Evolutionary conservation across 2,888 invertebrate genomes (phyloP).

Genomic region (Pristionchus japonicus): DNA sequence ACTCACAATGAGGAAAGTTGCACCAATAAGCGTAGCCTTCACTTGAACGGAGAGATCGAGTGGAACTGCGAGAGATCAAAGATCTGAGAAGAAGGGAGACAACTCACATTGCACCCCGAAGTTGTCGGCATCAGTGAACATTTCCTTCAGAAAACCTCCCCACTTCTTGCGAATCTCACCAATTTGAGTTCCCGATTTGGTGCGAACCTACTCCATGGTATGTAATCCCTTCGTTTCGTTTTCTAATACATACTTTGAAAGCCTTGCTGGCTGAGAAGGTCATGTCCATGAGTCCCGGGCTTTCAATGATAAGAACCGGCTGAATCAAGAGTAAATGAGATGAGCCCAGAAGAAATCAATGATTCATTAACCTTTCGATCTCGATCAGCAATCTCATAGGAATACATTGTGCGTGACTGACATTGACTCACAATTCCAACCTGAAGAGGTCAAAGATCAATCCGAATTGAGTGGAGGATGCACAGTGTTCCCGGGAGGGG

Average conservation of each 20-base stretch:
- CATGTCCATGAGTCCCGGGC: neutral
- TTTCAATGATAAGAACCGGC: neutral
- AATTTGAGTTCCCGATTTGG: slow-evolving; percentile 46
- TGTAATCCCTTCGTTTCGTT: no score
- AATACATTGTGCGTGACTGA: neutral
- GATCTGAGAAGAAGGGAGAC: neutral
- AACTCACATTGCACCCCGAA: slow-evolving; percentile 58
- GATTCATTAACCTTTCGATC: neutral
- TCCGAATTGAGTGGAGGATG: neutral
- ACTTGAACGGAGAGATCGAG: neutral
- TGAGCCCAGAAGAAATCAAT: neutral
- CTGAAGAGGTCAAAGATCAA: neutral
- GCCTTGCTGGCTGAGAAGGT: neutral
- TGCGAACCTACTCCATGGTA: neutral
- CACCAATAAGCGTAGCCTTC: neutral
- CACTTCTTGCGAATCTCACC: slow-evolving; percentile 59
- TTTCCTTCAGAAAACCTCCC: slow-evolving; percentile 44
- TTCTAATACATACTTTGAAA: neutral
- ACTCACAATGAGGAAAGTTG: neutral
- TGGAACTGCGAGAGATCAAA: neutral
- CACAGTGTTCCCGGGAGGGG: neutral
- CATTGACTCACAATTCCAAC: neutral
- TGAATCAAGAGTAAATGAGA: neutral
- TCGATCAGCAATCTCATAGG: neutral
- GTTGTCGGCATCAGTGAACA: slow-evolving; percentile 51